phyloP scores from a whole-genome alignment of 2,797 vertebrate species.

The Cossypha polioptera region DNA sequence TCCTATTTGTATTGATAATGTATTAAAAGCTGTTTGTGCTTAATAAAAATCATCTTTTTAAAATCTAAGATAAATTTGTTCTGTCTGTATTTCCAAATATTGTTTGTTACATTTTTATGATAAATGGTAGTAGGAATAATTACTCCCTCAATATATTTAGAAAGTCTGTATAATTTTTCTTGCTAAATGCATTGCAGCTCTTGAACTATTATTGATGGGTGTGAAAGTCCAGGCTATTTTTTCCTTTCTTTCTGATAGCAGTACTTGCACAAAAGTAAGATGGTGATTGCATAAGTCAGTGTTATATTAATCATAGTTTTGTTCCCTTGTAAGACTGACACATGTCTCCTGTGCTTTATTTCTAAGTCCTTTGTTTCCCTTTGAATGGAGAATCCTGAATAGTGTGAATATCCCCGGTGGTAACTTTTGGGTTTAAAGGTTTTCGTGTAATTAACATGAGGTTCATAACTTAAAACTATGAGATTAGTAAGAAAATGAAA shows the following conservation, averaged over 20 bases:
- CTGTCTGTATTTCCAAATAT: constrained; percentile 58
- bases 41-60: constrained; percentile 83
- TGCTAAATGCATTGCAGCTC: background rate
- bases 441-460: background rate
- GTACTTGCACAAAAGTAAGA: background rate
- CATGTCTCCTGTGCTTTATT: background rate
- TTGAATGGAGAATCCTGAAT: background rate
- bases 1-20: constrained; percentile 81
- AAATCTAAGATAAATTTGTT: constrained; percentile 69
- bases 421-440: background rate
- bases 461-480: background rate
- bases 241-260: background rate
- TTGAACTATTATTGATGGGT: background rate
- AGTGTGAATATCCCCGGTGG: background rate
- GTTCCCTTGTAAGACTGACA: background rate
- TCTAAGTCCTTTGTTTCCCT: background rate
- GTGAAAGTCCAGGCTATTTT: background rate
- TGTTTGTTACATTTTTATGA: background rate
- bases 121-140: background rate
- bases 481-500: background rate
- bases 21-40: constrained; percentile 82
- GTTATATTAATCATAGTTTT: background rate
- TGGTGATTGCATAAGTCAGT: background rate
- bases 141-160: background rate
- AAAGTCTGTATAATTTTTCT: background rate